Conservation (phyloP, 2,113 vertebrate genomes). For the Alligator mississippiensis region DNA sequence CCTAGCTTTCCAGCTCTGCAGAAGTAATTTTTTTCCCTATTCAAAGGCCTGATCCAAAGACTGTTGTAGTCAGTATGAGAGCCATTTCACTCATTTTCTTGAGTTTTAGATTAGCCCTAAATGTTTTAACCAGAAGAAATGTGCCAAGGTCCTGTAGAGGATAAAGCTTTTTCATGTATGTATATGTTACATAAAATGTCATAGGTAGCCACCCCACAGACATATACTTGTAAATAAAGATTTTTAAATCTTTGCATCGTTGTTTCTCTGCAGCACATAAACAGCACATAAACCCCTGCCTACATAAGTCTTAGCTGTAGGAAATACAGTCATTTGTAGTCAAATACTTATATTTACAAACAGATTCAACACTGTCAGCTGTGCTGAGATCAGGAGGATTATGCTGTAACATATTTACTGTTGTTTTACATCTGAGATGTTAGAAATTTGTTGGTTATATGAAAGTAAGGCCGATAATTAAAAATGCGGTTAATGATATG, state of each 20-base stretch:
- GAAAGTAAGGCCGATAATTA: background rate
- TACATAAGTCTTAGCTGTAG: background rate
- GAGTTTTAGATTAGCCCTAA: conserved; percentile 59
- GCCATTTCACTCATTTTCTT: conserved; percentile 54
- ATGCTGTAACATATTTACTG: background rate
- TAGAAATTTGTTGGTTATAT: background rate
- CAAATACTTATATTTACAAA: background rate
- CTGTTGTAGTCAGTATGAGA: conserved; percentile 63
- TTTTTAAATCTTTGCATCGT: background rate
- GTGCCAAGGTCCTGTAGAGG: conserved; percentile 60
- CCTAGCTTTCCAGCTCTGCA: conserved; percentile 82
- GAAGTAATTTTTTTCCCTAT: conserved; percentile 75
- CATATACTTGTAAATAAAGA: background rate
- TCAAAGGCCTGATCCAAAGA: conserved; percentile 66
- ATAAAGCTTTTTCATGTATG: conserved; percentile 43
- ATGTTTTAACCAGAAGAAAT: conserved; percentile 73
- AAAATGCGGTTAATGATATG: background rate
- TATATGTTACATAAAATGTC: background rate
- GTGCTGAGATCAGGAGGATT: background rate
- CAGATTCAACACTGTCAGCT: background rate
- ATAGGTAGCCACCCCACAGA: background rate
- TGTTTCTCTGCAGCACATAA: background rate
- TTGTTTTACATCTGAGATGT: background rate
- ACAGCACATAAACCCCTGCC: background rate
- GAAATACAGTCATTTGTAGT: background rate